phyloP scores from a whole-genome alignment of 2,888 invertebrate species.

The Loripinus fragilis region DNA sequence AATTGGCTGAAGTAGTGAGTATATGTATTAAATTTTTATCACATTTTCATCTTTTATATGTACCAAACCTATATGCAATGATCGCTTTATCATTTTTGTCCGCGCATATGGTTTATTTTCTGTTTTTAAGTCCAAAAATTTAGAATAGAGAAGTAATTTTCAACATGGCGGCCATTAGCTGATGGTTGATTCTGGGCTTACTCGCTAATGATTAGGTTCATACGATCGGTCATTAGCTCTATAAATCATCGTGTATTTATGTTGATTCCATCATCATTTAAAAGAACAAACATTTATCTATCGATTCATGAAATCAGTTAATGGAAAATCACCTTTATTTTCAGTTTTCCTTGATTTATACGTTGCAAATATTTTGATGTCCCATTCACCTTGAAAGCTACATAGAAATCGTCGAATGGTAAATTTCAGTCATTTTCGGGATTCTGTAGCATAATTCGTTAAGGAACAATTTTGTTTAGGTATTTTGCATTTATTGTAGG shows the following conservation, averaged over 20 bases:
- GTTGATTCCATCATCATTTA: not conserved
- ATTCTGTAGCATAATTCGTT: too few relatives aligned
- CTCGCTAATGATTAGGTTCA: not conserved
- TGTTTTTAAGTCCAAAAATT: constrained; percentile 27
- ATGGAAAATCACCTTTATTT: not conserved
- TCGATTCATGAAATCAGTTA: not conserved
- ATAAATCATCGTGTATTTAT: not conserved
- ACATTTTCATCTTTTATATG: constrained; percentile 20
- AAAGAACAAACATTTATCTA: not conserved
- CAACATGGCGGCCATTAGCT: constrained; percentile 57
- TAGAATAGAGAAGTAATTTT: constrained; percentile 36
- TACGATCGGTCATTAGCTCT: not conserved
- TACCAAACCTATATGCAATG: not conserved
- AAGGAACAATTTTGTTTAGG: too few relatives aligned
- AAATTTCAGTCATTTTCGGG: too few relatives aligned
- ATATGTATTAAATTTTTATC: not conserved
- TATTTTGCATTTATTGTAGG: too few relatives aligned
- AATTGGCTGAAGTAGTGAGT: constrained; percentile 9
- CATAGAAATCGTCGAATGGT: too few relatives aligned
- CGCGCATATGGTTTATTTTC: constrained; percentile 33
- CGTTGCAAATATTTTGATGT: not conserved
- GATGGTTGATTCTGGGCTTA: not conserved
- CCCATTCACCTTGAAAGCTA: constrained; percentile 12
- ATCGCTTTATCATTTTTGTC: not conserved
- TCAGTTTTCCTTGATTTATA: constrained; percentile 1